These are phyloP conservation scores for Disparrhopalites patrizii DNA, from an alignment of 2,888 invertebrate genomes.

Conservation along the genomic window DNA sequence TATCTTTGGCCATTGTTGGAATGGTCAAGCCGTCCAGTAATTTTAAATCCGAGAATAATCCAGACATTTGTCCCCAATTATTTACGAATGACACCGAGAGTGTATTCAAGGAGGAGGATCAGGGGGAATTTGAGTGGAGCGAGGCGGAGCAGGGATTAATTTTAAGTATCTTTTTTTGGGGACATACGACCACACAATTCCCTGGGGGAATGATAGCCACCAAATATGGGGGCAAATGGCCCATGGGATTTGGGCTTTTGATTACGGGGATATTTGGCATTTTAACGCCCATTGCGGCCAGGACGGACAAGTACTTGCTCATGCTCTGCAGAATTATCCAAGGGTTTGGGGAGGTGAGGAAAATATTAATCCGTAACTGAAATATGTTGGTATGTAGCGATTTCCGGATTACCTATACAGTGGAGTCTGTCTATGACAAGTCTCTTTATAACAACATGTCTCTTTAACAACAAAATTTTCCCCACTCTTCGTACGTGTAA, in stretches of 20 bases:
- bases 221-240: constrained; percentile 77
- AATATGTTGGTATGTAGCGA: no score
- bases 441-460: no score
- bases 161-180: constrained; percentile 68
- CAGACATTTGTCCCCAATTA: constrained; percentile 4
- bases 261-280: constrained; percentile 78
- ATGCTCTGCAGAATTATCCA: constrained; percentile 71
- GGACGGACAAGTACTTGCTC: constrained; percentile 67
- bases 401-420: no score
- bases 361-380: no score
- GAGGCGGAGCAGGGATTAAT: constrained; percentile 36
- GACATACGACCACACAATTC: constrained; percentile 76
- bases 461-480: no score
- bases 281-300: constrained; percentile 71
- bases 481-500: no score
- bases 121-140: constrained; percentile 32
- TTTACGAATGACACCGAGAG: neutral
- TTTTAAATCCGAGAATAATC: neutral
- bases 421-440: no score
- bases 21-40: constrained; percentile 6
- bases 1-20: constrained; percentile 39
- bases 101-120: no score
- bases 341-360: constrained; percentile 75
- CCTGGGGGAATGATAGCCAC: constrained; percentile 79
- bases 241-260: constrained; percentile 74